phyloP scores from a whole-genome alignment of 2,888 invertebrate genomes.

The Rhorus exstirpatorius region DNA sequence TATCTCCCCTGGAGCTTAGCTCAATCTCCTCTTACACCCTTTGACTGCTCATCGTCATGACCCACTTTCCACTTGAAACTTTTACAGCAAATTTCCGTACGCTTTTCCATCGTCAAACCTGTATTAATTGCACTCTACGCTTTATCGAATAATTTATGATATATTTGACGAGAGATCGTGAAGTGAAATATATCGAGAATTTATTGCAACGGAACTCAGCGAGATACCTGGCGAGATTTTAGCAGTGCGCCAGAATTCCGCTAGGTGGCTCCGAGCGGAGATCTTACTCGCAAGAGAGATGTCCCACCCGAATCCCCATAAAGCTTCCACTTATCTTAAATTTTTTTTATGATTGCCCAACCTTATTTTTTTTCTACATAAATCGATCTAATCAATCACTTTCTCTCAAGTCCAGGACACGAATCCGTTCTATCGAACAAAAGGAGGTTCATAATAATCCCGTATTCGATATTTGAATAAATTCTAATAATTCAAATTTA shows the following conservation, averaged over 20 bases:
- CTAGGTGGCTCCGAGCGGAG: conserved; percentile 4
- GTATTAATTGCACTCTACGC: conserved; percentile 19
- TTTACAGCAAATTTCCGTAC: conserved; percentile 33
- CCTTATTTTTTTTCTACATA: no score
- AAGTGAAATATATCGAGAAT: no score
- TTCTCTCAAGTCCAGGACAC: no score
- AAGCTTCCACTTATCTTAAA: no score
- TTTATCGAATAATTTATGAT: not conserved
- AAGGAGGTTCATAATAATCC: no score
- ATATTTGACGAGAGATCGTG: conserved; percentile 17
- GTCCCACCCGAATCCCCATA: no score
- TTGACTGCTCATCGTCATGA: conserved; percentile 55
- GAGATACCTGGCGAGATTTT: not conserved
- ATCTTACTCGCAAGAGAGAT: not conserved
- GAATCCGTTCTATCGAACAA: no score
- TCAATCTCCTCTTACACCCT: conserved; percentile 27
- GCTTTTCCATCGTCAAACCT: conserved; percentile 5
- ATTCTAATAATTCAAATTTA: no score
- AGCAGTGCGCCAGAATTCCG: not conserved
- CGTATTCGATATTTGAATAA: no score
- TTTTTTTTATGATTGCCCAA: no score
- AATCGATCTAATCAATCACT: no score
- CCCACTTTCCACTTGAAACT: conserved; percentile 45
- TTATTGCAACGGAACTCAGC: no score
- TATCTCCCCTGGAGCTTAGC: not conserved